Evolutionary conservation across 2,113 vertebrate genomes (phyloP), one percentile per base, ranked within the genome.

Genomic region (Chaenogobius annularis): DNA sequence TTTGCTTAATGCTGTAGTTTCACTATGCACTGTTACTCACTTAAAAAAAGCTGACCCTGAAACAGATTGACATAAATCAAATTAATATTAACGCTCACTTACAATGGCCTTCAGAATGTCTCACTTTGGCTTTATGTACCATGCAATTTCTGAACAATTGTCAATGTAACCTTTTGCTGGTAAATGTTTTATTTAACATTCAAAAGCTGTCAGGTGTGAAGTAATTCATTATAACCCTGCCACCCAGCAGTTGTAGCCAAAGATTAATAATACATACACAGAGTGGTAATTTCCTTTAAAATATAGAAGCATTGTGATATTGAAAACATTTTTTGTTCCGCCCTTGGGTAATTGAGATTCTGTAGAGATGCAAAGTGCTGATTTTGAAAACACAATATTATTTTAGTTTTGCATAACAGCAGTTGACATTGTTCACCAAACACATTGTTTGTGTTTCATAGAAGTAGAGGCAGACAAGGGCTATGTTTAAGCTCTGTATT

Each of bases 301-400:
- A 55, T 50, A 37, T 23, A n/a, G 65, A 35, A 50, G n/a, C 23
- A 66, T 50, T 65, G 11, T 58, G 65, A 52, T 19, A 44, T 35
- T 46, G 22, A 35, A 68, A 62, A 64, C 1, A 5, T 3, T 65
- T 20, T 3, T 63, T 46, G 46, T 52, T 8, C 14, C 20, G 6
- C 10, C 11, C n/a, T n/a, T n/a, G n/a, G n/a, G n/a, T 31, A 68
- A 46, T 40, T 54, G 58, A 31, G 37, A 4, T 66, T 54, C 26
- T 74, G 70, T 50, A 55, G 48, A 67, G 73, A 75, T 75, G 66
- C 52, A 62, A 8, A 4, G n/a, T 46, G 10, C 37, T 76, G 74
- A 84, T 78, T 75, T 68, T 63, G 72, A 75, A 55, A 55, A 35
- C 62, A 69, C 56, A 59, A 26, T 74, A 20, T 65, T 75, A 40